Base-by-base conservation (phyloP, 2,113 vertebrate genomes). In the Tor tambroides region DNA sequence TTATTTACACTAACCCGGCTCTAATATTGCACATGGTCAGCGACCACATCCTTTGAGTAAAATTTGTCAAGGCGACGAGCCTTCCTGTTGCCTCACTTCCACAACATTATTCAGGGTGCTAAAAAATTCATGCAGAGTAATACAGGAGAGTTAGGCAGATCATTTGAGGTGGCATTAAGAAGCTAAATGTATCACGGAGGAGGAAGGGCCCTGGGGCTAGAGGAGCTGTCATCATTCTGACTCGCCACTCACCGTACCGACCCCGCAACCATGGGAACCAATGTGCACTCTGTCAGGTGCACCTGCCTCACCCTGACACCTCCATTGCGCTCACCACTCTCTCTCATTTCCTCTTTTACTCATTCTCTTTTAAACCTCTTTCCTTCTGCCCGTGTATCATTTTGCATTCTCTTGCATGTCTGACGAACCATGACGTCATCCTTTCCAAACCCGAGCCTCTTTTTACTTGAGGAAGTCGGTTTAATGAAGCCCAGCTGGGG, bases 61-160 rank as follows among this genome's bases (percentile, higher is more conserved):
- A 51, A 85, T 65, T 78, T 41, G 65, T 87, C 72, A 83, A 41
- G 63, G 9, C 26, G 56, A 32, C 10, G 2, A 84, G 77, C 41
- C 86, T 89, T 88, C 78, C 74, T 87, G 79, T 75, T 92, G 82
- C 89, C 87, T 86, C 72, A 81, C 75, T 88, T 88, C 89, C 76
- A 89, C 87, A 87, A 79, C 86, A 90, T 91, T 90, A 91, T 91
- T 89, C 90, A 88, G 80, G 41, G 65, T 81, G 83, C 87, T 91
- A 61, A 90, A 90, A 87, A 82, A 88, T 89, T 90, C 19, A 92
- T 88, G 85, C 51, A 32, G 85, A 89, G 90, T 90, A 86, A 91
- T 89, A 89, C 80, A 90, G 85, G 76, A 89, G 90, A 87, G 86
- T 91, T 88, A 88, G 86, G 35, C 51, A 85, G 87, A 89, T 88